Base-by-base conservation (phyloP, 2,888 invertebrate genomes). In the Ametastegia equiseti region DNA sequence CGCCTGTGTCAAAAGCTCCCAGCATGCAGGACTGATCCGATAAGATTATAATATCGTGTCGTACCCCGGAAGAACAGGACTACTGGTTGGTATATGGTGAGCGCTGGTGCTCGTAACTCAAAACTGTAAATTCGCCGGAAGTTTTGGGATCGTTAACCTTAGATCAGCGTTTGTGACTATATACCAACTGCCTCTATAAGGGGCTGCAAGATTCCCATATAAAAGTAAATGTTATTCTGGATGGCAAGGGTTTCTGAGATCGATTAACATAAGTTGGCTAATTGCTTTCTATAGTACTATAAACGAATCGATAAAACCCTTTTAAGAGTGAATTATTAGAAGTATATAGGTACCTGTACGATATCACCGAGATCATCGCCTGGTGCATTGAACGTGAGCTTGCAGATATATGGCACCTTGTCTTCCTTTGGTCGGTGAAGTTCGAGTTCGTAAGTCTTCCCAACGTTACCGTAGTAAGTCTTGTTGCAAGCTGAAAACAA, bases 381-480 rank as follows among this genome's bases (percentile, higher is more conserved):
- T 77, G 95, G 96, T 36, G 98, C 97, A 19, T 95, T 96, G 90
- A 98, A 97, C 82, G 97, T 97, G 85, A 98, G 94, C 86, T 96
- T 94, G 92, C 98, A 98, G 86, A 97, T 94, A 92, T 97, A 98
- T 27, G 97, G 97, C 87, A 97, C 95, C 89, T 96, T 94, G 89
- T 97, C 96, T 92, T 97, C 96, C 86, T 96, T 95, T 30, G 97
- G 97, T 83, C 97, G 94, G 91, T 97, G 97, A 78, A 97, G 93
- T 89, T 97, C 97, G 92, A 98, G 90, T 87, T 97, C 95, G 91
- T 98, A 97, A 0, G 97, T 97, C 87, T 96, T 95, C 6, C 97
- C 97, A 80, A 97, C 95, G 89, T 97, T 97, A 1, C 97, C 98
- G 87, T 96, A 97, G 92, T 97, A 98, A 4, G 98, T 98, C 89